phyloP scores from a whole-genome alignment of 2,113 vertebrate genomes.

The Xyrauchen texanus region DNA sequence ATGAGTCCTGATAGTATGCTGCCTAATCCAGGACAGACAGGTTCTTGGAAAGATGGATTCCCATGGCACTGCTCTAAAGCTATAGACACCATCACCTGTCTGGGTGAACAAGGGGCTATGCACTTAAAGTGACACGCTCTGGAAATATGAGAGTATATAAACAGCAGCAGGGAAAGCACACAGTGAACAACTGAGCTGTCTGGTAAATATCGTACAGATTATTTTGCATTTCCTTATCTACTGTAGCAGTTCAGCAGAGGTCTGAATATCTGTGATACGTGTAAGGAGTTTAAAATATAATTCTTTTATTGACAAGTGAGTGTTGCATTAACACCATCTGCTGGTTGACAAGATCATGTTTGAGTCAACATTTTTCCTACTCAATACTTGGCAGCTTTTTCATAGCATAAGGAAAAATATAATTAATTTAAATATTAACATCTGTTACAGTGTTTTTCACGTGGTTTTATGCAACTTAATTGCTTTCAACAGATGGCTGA shows the following conservation, averaged over 20 bases:
- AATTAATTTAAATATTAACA: slow-evolving; percentile 9
- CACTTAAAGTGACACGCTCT: slow-evolving; percentile 15
- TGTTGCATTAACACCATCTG: slow-evolving; percentile 48
- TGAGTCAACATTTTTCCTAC: slow-evolving; percentile 2
- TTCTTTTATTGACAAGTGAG: not conserved
- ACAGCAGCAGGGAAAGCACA: slow-evolving; percentile 24
- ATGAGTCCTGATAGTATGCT: slow-evolving; percentile 32
- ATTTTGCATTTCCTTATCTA: not conserved
- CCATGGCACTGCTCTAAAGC: slow-evolving; percentile 1
- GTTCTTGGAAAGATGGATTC: slow-evolving; percentile 41
- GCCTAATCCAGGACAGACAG: slow-evolving; percentile 39
- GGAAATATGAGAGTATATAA: slow-evolving; percentile 17
- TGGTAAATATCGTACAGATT: not conserved
- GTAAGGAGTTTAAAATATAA: not conserved
- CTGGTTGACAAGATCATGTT: slow-evolving; percentile 26
- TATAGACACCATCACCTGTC: too few species aligned
- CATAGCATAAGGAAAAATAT: slow-evolving; percentile 7
- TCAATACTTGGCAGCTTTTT: not conserved
- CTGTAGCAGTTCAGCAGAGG: not conserved
- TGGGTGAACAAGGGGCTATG: not conserved
- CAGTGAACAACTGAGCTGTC: not conserved
- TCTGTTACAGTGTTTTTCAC: not conserved
- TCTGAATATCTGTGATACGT: not conserved
- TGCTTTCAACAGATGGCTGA: not conserved
- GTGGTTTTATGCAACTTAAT: not conserved